These are phyloP conservation scores for Drosophila pallidifrons DNA, from an alignment of 1,140 invertebrate species.

Conservation along the genomic window DNA sequence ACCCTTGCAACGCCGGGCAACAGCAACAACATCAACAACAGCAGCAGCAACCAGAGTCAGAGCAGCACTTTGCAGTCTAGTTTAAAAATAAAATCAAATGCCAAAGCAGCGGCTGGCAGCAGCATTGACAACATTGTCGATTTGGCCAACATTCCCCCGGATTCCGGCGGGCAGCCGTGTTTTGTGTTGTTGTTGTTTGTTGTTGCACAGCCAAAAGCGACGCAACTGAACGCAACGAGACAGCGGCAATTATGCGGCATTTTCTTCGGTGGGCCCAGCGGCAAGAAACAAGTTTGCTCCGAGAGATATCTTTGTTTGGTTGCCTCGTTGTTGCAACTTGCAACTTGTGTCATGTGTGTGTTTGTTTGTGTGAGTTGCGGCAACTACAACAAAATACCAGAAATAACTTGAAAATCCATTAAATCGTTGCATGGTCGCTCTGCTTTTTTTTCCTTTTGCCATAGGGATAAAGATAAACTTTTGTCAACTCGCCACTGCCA, in stretches of 20 bases:
- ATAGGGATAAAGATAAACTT: constrained; percentile 76
- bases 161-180: constrained; percentile 16
- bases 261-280: constrained; percentile 65
- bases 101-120: constrained; percentile 66
- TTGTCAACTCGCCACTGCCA: constrained; percentile 52
- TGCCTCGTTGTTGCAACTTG: constrained; percentile 25
- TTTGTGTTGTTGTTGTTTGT: too few species aligned
- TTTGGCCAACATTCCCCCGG: constrained; percentile 54
- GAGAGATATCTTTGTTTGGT: constrained; percentile 74
- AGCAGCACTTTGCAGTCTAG: constrained; percentile 58
- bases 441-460: background rate
- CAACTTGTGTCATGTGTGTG: constrained; percentile 44
- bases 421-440: constrained; percentile 55
- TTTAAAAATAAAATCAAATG: constrained; percentile 82
- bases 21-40: constrained; percentile 30
- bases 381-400: constrained; percentile 80
- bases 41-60: constrained; percentile 27
- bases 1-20: constrained; percentile 55
- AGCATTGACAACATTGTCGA: constrained; percentile 81
- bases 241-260: constrained; percentile 79
- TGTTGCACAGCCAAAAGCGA: background rate
- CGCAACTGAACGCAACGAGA: constrained; percentile 40
- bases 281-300: constrained; percentile 71
- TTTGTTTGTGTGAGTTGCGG: constrained; percentile 42
- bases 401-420: constrained; percentile 83